Base-by-base conservation (phyloP, 2,888 invertebrate genomes). In the Erannis defoliaria region DNA sequence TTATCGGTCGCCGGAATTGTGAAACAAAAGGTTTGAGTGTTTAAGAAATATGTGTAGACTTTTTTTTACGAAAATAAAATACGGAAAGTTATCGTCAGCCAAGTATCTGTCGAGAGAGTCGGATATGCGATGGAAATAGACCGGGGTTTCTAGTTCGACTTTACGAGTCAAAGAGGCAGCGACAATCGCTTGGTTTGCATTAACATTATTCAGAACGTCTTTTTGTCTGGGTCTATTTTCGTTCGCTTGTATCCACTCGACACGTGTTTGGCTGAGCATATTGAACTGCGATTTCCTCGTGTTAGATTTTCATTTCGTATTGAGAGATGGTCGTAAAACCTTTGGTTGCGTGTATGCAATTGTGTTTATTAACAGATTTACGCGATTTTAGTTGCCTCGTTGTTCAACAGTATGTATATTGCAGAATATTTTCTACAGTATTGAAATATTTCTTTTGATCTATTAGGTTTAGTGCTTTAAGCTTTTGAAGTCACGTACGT, bases 61-160 rank as follows among this genome's bases (percentile, higher is more conserved):
- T 86, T 83, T 83, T 86, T 82, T 80, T 73, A 83, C 80, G 60
- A 89, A 91, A 90, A 90, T 90, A 91, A 89, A 86, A 83, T 84
- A 83, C 85, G 80, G 78, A 82, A 80, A 84, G 84, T 78, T 77
- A 83, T 70, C 82, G 86, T 73, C 77, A 75, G 92, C 91, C 91
- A 92, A 90, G 82, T 84, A 88, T 86, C 85, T 89, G 90, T 89
- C 89, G 84, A 72, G 70, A 64, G 72, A 78, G 81, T 80, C 82
- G 78, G 82, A 83, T 82, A 78, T 77, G 78, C 61, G 77, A 80
- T 75, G 67, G 79, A 89, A 89, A 89, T 89, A 89, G 88, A 78
- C 74, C 46, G 74, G 62, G 66, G 82, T 83, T 76, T 82, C 82
- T 81, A 80, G 85, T 84, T 83, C 85, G 83, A 72, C 81, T 83